Base-by-base conservation (phyloP, 2,113 vertebrate species). In the Plecotus auritus region DNA sequence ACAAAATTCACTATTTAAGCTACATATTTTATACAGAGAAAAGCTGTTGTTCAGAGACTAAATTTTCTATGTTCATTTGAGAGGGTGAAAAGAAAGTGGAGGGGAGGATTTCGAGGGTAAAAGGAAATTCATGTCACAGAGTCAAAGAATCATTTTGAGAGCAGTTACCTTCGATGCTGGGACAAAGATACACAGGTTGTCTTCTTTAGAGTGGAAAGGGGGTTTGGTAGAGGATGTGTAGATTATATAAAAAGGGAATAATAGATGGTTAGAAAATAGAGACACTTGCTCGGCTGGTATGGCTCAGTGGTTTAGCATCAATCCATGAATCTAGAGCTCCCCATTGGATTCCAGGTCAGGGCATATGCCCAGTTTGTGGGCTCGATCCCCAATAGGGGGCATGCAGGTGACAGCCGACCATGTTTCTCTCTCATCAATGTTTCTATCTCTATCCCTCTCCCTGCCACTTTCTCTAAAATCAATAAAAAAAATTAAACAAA, bases 251-350 rank as follows among this genome's bases (percentile, higher is more conserved):
- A 88, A 17, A 64, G 1, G 17, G 22, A 82, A 73, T 76, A 69
- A 9, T 45, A 81, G 87, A 45, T 78, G 42, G 35, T 49, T 88
- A 89, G 85, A 73, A 95, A 94, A 84, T 70, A 66, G 51, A 89
- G 59, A 61, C 59, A 61, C 26, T 61, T 61, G 23, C 10, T 61
- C 10, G 4, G 59, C 59, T 61, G 59, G 59, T 61, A 26, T 61
- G 9, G 59, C 59, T 28, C 10, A 28, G 59, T 61, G 59, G 26
- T 11, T 61, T 61, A 61, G 26, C 59, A 4, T 61, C 59, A 61
- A 28, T 11, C 59, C 23, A 11, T 61, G 59, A 61, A 61, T 11
- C 23, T 61, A 61, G 10, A 28, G 59, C 23, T 28, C 23, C 59
- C 7, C 59, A 23, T 61, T 61, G 23, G 23, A 61, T 28, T 61